These are phyloP conservation scores for Myoxocephalus aenaeus DNA, from an alignment of 2,797 vertebrate species.

Conservation along the genomic window DNA sequence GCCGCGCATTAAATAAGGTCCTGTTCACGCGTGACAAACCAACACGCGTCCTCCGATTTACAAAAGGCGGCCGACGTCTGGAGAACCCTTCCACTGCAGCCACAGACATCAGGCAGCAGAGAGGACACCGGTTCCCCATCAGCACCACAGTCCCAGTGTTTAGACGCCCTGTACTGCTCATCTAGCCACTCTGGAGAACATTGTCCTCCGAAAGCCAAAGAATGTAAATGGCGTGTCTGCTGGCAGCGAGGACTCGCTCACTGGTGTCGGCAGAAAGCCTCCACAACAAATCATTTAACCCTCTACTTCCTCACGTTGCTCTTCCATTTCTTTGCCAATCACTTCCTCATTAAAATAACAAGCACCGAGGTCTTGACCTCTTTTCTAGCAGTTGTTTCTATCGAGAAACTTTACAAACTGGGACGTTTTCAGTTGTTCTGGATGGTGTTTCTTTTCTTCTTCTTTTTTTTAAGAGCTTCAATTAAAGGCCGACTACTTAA, in stretches of 20 bases:
- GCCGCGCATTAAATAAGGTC: neutral
- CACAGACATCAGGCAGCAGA: neutral
- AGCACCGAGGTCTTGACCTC: constrained; percentile 17
- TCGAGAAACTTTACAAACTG: neutral
- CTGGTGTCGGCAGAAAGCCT: constrained; percentile 21
- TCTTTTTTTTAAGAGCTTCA: neutral
- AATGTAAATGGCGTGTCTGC: constrained; percentile 62
- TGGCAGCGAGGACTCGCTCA: constrained; percentile 7
- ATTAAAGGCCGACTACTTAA: constrained; percentile 36
- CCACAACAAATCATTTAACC: constrained; percentile 3
- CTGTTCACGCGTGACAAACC: neutral
- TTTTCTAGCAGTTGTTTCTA: neutral
- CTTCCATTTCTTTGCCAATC: constrained; percentile 11
- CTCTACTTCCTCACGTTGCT: neutral
- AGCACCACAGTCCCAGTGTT: constrained; percentile 30
- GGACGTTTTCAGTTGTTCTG: neutral
- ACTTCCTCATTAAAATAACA: too few relatives aligned
- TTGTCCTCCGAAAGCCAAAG: constrained; percentile 48
- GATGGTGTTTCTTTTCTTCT: constrained; percentile 6
- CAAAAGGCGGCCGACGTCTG: constrained; percentile 2
- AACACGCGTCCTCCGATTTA: neutral
- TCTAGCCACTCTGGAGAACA: constrained; percentile 37
- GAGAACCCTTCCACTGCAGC: neutral
- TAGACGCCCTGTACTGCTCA: constrained; percentile 25
- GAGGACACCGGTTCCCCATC: constrained; percentile 30